phyloP scores from a whole-genome alignment of 2,113 vertebrate species.

The Clarias batrachus region DNA sequence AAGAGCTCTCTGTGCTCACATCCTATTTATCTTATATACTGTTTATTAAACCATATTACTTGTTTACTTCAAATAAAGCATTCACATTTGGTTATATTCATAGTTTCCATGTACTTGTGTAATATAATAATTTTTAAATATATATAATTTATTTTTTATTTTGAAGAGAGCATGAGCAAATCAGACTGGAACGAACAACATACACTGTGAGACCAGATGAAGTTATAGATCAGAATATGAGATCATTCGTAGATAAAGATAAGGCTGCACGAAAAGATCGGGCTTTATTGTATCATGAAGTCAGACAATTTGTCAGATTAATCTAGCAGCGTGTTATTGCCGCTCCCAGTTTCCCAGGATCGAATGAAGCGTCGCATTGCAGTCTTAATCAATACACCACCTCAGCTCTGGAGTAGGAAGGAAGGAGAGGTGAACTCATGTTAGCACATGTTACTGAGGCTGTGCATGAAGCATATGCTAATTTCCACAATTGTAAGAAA shows the following conservation, averaged over 20 bases:
- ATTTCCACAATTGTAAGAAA: neutral
- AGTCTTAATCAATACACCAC: slow-evolving; percentile 79
- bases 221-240: neutral
- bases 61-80: too few species aligned
- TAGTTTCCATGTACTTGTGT: too few species aligned
- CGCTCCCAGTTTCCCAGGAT: slow-evolving; percentile 39
- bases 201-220: neutral
- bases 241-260: neutral
- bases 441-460: slow-evolving; percentile 77
- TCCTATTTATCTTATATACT: too few species aligned
- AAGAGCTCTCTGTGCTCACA: too few species aligned
- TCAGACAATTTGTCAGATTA: slow-evolving; percentile 25
- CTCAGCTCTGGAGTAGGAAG: slow-evolving; percentile 52
- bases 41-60: too few species aligned
- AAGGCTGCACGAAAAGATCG: neutral
- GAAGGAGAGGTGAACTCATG: slow-evolving; percentile 63
- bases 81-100: too few species aligned
- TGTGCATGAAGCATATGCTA: slow-evolving; percentile 33
- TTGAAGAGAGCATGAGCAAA: neutral
- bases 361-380: slow-evolving; percentile 67
- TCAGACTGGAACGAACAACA: neutral
- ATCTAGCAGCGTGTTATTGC: slow-evolving; percentile 25
- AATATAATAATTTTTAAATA: neutral
- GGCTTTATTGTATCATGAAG: slow-evolving; percentile 5
- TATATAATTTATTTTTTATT: too few species aligned